A percentile compares a stretch with the other conserved stretches of the same genome.
Evolutionary conservation across 2,113 vertebrate genomes (phyloP).

Genomic region (Orthonyx spaldingii): DNA sequence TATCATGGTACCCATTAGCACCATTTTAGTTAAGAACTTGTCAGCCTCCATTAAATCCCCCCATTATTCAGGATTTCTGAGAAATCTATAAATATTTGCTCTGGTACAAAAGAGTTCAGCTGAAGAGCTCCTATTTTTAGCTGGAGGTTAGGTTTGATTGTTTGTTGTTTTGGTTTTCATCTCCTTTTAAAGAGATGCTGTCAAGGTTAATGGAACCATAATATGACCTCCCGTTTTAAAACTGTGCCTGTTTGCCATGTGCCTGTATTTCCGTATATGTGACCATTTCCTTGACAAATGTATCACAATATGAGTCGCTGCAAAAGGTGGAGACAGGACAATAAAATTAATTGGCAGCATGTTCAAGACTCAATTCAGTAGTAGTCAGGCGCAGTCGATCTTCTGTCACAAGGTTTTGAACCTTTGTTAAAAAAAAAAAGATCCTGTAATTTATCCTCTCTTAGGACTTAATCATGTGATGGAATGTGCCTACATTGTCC

Average conservation of each 20-base stretch:
- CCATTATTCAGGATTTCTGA: conserved; percentile 10
- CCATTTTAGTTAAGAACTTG: background rate
- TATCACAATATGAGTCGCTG: background rate
- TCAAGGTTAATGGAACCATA: conserved; percentile 20
- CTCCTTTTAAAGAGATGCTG: background rate
- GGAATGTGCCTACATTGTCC: background rate
- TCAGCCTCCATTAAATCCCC: background rate
- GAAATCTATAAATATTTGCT: background rate
- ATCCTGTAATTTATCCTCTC: background rate
- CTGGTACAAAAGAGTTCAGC: background rate
- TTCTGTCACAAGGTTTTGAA: background rate
- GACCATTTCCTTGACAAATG: background rate
- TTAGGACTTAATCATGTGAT: background rate
- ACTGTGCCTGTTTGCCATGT: background rate
- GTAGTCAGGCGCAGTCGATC: background rate
- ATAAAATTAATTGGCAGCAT: background rate
- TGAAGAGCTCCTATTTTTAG: conserved; percentile 23
- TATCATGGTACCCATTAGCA: background rate
- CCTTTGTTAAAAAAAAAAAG: background rate
- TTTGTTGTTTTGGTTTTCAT: background rate
- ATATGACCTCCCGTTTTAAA: background rate
- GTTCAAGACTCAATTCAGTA: background rate
- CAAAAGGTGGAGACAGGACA: background rate
- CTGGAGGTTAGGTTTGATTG: background rate
- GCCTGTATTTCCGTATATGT: background rate